These are phyloP conservation scores for Sminthurinus signatus DNA, from an alignment of 1,140 invertebrate species.

Conservation along the genomic window DNA sequence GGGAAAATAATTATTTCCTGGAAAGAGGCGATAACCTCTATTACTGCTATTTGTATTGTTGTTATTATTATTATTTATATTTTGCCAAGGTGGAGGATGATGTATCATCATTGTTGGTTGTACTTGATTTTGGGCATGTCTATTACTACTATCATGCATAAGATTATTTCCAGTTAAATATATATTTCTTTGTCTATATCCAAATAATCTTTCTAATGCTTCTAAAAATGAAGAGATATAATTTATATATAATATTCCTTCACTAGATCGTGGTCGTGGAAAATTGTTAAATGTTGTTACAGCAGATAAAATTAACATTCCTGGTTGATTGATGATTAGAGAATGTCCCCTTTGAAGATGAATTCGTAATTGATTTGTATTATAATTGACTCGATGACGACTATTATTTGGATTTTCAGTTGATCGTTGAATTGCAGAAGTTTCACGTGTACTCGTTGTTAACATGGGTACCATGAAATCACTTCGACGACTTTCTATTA, in stretches of 20 bases:
- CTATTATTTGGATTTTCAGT: background rate
- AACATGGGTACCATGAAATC: conserved; percentile 23
- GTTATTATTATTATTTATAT: too few species aligned
- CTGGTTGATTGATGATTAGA: conserved; percentile 28
- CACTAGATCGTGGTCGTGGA: conserved; percentile 17
- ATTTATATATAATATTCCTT: conserved; percentile 28
- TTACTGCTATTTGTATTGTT: too few species aligned
- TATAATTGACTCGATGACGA: conserved; percentile 26
- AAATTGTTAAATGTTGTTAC: conserved; percentile 22
- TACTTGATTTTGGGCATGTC: too few species aligned
- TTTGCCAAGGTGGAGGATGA: too few species aligned
- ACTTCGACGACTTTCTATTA: conserved; percentile 21
- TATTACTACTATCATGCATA: too few species aligned
- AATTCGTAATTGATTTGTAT: conserved; percentile 15
- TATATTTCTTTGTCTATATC: conserved; percentile 7
- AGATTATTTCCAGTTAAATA: too few species aligned
- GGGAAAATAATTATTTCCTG: too few species aligned
- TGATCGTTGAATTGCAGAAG: background rate
- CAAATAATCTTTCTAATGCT: conserved; percentile 29
- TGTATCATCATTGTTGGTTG: too few species aligned
- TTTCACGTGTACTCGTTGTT: background rate
- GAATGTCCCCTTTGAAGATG: conserved; percentile 4
- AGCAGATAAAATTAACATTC: conserved; percentile 28
- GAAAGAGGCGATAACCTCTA: too few species aligned
- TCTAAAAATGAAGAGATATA: conserved; percentile 30